A percentile compares a stretch with the other conserved stretches of the same genome.
phyloP scores from a whole-genome alignment of 2,797 vertebrate species.

The Phataginus tricuspis region DNA sequence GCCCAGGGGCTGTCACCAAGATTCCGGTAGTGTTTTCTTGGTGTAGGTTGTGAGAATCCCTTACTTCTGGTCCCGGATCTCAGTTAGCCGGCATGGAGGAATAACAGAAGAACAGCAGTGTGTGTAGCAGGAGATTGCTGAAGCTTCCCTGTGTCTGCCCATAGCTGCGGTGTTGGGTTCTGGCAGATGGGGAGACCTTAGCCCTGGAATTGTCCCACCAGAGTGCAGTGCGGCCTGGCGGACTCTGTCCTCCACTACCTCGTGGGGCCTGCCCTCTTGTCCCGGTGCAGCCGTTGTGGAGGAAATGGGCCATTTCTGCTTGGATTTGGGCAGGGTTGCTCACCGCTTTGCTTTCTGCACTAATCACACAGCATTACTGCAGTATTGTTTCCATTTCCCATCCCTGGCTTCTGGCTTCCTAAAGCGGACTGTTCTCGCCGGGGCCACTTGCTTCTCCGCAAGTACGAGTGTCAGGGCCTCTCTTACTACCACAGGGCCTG shows the following conservation, averaged over 20 bases:
- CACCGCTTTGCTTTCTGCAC: slow-evolving; percentile 85
- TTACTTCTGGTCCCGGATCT: not conserved
- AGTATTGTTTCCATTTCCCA: slow-evolving; percentile 77
- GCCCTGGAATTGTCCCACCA: slow-evolving; percentile 23
- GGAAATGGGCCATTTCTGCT: slow-evolving; percentile 79
- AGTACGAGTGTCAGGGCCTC: slow-evolving; percentile 86
- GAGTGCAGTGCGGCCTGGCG: slow-evolving; percentile 61
- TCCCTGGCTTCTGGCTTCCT: slow-evolving; percentile 82
- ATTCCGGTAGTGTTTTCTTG: not conserved
- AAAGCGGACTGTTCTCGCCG: slow-evolving; percentile 87
- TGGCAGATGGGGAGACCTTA: slow-evolving; percentile 56
- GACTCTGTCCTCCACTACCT: slow-evolving; percentile 79
- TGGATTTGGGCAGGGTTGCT: slow-evolving; percentile 82
- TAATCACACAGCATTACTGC: slow-evolving; percentile 81
- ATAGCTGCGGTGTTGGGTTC: slow-evolving; percentile 38
- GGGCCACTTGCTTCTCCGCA: slow-evolving; percentile 86
- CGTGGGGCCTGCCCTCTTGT: slow-evolving; percentile 79
- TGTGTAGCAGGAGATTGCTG: not conserved
- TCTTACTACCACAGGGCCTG: slow-evolving; percentile 92
- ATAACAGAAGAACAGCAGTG: not conserved
- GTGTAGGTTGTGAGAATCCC: slow-evolving; percentile 17
- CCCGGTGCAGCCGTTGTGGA: slow-evolving; percentile 81
- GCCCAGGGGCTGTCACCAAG: not conserved
- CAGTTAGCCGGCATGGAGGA: slow-evolving; percentile 24
- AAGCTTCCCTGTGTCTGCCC: slow-evolving; percentile 43